A percentile compares a stretch with the other conserved stretches of the same genome.
Conservation (phyloP, 2,888 invertebrate species). For the Folsomia candida region DNA sequence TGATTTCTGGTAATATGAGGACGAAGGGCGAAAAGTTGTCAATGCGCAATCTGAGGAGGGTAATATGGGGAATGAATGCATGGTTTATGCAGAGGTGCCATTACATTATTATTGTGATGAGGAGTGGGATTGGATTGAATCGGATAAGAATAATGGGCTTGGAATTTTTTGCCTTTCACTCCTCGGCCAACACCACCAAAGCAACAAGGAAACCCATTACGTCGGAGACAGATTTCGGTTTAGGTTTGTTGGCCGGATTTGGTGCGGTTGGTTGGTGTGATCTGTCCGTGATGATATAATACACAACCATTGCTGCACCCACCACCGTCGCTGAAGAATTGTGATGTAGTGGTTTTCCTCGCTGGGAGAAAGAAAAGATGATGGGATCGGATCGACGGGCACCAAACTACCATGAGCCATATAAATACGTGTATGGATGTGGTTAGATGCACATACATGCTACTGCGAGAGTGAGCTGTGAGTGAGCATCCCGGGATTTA, state of each 20-base stretch:
- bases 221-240: conserved; percentile 1
- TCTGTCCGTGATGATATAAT: conserved; percentile 4
- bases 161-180: conserved; percentile 7
- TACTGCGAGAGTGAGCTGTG: too few species aligned
- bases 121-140: conserved; percentile 25
- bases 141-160: conserved; percentile 26
- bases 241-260: not conserved
- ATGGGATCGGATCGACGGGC: conserved; percentile 7
- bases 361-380: not conserved
- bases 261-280: not conserved
- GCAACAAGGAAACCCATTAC: not conserved
- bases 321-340: not conserved
- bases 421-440: not conserved
- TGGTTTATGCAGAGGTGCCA: not conserved
- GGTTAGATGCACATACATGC: too few species aligned
- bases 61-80: too few species aligned
- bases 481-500: conserved; percentile 18
- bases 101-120: conserved; percentile 7
- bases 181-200: not conserved
- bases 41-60: too few species aligned
- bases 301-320: not conserved
- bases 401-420: not conserved
- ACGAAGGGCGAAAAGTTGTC: too few species aligned
- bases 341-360: not conserved
- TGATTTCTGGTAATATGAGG: too few species aligned